These are phyloP conservation scores for Campoletis sonorensis DNA, from an alignment of 1,140 invertebrate genomes.

Conservation along the genomic window DNA sequence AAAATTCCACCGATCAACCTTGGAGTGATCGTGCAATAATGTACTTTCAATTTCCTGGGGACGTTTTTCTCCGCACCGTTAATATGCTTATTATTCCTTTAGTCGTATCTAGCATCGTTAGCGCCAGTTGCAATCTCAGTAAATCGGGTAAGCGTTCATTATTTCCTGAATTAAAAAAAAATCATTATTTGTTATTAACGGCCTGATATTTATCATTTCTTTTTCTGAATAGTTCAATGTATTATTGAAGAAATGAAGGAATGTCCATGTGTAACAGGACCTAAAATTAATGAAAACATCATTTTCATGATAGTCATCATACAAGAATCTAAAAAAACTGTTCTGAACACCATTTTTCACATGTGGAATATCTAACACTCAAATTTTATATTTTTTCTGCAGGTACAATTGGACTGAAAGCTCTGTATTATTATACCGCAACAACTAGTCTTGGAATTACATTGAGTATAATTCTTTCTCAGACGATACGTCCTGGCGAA, in stretches of 20 bases:
- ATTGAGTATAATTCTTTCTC: conserved; percentile 79
- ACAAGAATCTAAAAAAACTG: no score
- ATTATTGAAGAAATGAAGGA: no score
- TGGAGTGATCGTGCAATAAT: conserved; percentile 74
- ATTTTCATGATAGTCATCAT: no score
- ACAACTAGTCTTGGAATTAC: conserved; percentile 82
- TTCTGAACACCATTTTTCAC: not conserved
- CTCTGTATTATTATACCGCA: conserved; percentile 81
- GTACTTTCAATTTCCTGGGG: conserved; percentile 80
- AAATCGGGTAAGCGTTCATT: conserved; percentile 56
- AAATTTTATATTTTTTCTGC: not conserved
- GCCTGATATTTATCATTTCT: not conserved
- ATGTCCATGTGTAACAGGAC: no score
- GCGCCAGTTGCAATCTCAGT: conserved; percentile 78
- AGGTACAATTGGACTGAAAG: conserved; percentile 76
- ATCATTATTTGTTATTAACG: not conserved
- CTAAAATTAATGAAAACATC: no score
- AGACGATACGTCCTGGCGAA: conserved; percentile 80
- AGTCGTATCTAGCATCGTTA: conserved; percentile 80
- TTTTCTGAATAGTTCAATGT: no score
- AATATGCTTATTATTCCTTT: conserved; percentile 82
- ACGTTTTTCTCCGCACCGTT: conserved; percentile 82
- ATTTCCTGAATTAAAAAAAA: not conserved
- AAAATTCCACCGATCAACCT: conserved; percentile 55
- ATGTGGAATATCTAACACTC: not conserved